These are phyloP conservation scores for Naso thynnoides DNA, from an alignment of 2,797 vertebrate species.

Conservation along the genomic window DNA sequence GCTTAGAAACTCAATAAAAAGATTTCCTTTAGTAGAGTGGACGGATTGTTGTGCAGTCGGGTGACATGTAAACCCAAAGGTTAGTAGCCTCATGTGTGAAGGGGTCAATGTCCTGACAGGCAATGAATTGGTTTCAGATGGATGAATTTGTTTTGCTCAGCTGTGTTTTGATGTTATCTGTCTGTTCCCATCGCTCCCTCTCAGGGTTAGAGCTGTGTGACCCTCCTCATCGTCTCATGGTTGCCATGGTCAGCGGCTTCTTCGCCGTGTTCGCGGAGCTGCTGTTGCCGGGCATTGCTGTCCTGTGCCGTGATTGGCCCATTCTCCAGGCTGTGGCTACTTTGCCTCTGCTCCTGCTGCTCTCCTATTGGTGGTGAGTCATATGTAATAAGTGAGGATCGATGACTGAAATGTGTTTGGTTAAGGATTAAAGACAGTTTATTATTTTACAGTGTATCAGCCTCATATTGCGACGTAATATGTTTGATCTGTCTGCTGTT, in stretches of 20 bases:
- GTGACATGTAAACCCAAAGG: neutral
- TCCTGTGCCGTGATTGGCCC: slow-evolving; percentile 87
- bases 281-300: slow-evolving; percentile 87
- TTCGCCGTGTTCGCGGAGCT: slow-evolving; percentile 89
- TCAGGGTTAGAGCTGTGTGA: slow-evolving; percentile 93
- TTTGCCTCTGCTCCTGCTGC: slow-evolving; percentile 85
- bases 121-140: slow-evolving; percentile 22
- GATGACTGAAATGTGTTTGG: neutral
- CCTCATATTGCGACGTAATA: neutral
- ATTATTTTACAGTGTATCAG: neutral
- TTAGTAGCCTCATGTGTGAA: neutral
- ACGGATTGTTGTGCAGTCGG: neutral
- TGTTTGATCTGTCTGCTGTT: slow-evolving; percentile 1
- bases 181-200: neutral
- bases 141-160: slow-evolving; percentile 18
- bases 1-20: neutral
- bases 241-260: slow-evolving; percentile 87
- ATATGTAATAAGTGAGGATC: neutral
- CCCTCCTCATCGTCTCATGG: slow-evolving; percentile 86
- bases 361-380: slow-evolving; percentile 92
- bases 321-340: slow-evolving; percentile 89
- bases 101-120: slow-evolving; percentile 6
- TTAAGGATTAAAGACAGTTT: neutral
- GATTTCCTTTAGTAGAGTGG: neutral
- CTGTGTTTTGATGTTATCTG: slow-evolving; percentile 7